Base-by-base conservation (phyloP, 64 coral and sea anemone species). In the Stichodactyla mertensii region DNA sequence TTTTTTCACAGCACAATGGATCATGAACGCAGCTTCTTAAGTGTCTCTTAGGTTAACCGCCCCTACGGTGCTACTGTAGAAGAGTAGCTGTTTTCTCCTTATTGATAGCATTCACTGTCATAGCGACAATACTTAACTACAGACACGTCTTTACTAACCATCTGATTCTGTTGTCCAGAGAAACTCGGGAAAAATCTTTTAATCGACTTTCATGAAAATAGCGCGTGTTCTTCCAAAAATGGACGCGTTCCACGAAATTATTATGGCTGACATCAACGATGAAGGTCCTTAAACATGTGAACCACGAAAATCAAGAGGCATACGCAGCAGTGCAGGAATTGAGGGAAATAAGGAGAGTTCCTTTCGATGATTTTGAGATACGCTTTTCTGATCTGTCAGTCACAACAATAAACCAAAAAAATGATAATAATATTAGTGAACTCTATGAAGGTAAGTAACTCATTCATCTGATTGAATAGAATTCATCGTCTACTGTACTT, bases 191-290 rank as follows among this genome's bases (percentile, higher is more conserved):
- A 27, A 71, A 0, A 19, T 7, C 67, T 20, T 16, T 19, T 8
- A 71, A 58, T 58, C 56, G 14, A 4, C 0, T 11, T 58, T 15
- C 14, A 9, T 11, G 56, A 58, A 58, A 11, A 9, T 11, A 58
- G 5, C 1, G 83, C 83, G 10, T 89, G 52, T 26, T 5, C 28
- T 89, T 9, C 64, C 83, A 24, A 84, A 77, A 22, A 27, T 89
- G 15, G 82, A 89, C 56, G 81, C 88, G n/a, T 85, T 71, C 22
- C 80, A 89, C 13, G 67, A 83, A 60, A 55, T 19, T 24, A 27
- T 52, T 10, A 31, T 89, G 19, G 19, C 69, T 70, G 61, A 77
- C 10, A 10, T 89, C 7, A 83, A 61, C 19, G 56, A 84, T 67
- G 54, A 45, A 6, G 55, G 62, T 7, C 53, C 82, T 9, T 79